Conservation (phyloP, 2,797 vertebrate species). For the Labeo calbasu region DNA sequence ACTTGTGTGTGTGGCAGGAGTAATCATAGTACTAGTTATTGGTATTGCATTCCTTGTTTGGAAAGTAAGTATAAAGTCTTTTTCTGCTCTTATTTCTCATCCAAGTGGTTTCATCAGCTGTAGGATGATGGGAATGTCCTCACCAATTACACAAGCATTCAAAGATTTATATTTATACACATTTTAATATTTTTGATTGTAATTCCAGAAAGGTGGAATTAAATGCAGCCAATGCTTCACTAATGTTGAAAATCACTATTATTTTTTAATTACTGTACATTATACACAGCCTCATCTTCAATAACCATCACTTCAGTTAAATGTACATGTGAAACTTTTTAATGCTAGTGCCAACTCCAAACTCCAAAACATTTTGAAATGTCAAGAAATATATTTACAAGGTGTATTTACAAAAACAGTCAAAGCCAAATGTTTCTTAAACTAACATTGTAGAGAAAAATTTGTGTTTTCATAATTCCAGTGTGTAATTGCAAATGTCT, state of each 20-base stretch:
- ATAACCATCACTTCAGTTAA: neutral
- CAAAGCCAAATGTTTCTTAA: neutral
- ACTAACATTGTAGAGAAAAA: neutral
- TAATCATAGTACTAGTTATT: too few species aligned
- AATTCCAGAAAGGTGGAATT: neutral
- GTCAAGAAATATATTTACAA: neutral
- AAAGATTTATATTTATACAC: neutral
- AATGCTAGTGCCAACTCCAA: neutral
- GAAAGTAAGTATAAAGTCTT: neutral
- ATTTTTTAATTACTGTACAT: neutral
- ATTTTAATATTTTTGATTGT: neutral
- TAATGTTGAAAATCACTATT: neutral
- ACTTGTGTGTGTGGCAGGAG: too few species aligned
- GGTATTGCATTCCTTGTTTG: neutral
- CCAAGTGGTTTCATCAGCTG: neutral
- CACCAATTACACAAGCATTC: neutral
- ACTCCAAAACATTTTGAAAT: neutral
- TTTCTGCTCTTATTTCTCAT: too few species aligned
- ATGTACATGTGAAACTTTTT: neutral
- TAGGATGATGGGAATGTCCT: neutral
- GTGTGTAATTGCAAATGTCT: neutral
- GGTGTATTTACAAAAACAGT: too few species aligned
- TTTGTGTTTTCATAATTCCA: too few species aligned
- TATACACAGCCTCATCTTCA: neutral
- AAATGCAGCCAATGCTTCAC: neutral